Evolutionary conservation across 2,888 invertebrate genomes (phyloP).

Genomic region (Rotaria socialis): DNA sequence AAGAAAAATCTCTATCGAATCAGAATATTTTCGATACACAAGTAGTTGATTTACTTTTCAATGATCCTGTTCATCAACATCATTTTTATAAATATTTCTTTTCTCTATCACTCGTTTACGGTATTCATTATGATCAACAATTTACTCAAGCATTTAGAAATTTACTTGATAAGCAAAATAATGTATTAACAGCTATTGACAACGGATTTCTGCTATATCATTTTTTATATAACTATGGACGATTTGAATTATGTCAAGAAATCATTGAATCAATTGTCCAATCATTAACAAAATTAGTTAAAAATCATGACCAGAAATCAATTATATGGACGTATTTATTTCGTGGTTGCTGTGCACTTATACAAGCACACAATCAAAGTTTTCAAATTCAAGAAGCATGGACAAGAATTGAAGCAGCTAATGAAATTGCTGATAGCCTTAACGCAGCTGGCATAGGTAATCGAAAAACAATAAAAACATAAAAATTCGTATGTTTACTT

Average conservation of each 20-base stretch:
- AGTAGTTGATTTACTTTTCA: background rate
- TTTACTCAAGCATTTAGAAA: background rate
- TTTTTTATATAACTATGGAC: background rate
- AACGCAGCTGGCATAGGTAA: background rate
- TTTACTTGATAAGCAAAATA: background rate
- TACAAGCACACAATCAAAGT: background rate
- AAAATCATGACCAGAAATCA: background rate
- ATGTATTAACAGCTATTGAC: background rate
- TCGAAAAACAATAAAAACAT: background rate
- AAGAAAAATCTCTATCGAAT: background rate
- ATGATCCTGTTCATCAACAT: background rate
- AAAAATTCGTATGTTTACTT: too few relatives aligned
- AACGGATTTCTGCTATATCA: background rate
- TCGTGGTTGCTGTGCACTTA: background rate
- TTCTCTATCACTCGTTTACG: background rate
- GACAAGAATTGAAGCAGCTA: constrained; percentile 5
- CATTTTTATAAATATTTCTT: background rate
- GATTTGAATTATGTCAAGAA: background rate
- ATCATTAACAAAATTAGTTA: background rate
- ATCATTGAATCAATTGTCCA: background rate
- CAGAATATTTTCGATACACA: background rate
- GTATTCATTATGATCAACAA: background rate
- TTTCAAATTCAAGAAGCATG: background rate
- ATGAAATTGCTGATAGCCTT: background rate
- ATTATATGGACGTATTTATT: background rate